Evolutionary conservation across 2,113 vertebrate genomes (phyloP).

Genomic region (Urocynchramus pylzowi): DNA sequence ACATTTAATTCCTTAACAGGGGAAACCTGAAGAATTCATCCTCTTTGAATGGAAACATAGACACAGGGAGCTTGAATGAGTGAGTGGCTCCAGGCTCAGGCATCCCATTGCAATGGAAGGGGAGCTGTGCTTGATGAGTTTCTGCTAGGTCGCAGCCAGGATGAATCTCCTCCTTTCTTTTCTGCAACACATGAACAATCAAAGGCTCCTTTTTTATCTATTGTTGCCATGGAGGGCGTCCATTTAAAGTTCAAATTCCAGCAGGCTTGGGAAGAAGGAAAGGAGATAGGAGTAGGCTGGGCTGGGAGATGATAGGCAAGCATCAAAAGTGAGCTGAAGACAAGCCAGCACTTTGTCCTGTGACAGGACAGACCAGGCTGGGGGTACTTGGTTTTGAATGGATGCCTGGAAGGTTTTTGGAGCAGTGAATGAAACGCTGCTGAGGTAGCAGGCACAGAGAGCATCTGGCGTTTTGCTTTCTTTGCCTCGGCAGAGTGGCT

Average conservation of each 20-base stretch:
- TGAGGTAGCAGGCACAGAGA: conserved; percentile 36
- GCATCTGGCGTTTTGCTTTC: conserved; percentile 65
- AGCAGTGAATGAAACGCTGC: conserved; percentile 36
- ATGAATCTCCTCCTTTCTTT: conserved; percentile 70
- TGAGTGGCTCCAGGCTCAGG: conserved; percentile 55
- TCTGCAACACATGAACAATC: conserved; percentile 70
- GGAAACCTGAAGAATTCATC: conserved; percentile 65
- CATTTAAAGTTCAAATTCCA: conserved; percentile 76
- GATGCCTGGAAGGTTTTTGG: conserved; percentile 47
- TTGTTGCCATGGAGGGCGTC: conserved; percentile 66
- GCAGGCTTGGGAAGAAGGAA: conserved; percentile 70
- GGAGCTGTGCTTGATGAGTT: conserved; percentile 55
- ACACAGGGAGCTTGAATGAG: conserved; percentile 54
- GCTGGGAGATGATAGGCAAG: conserved; percentile 68
- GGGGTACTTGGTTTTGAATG: conserved; percentile 65
- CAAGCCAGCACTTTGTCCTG: conserved; percentile 73
- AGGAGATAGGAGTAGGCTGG: conserved; percentile 65
- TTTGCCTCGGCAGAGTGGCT: conserved; percentile 28
- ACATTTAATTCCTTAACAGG: conserved; percentile 53
- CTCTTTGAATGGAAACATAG: conserved; percentile 60
- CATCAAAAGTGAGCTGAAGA: conserved; percentile 70
- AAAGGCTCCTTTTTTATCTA: conserved; percentile 74
- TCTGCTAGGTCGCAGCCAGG: conserved; percentile 60
- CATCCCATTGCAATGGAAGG: conserved; percentile 49
- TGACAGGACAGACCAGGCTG: conserved; percentile 51